Evolutionary conservation across 2,888 invertebrate species (phyloP), one percentile per base, ranked within the genome.

Genomic region (Microplitis manilae): DNA sequence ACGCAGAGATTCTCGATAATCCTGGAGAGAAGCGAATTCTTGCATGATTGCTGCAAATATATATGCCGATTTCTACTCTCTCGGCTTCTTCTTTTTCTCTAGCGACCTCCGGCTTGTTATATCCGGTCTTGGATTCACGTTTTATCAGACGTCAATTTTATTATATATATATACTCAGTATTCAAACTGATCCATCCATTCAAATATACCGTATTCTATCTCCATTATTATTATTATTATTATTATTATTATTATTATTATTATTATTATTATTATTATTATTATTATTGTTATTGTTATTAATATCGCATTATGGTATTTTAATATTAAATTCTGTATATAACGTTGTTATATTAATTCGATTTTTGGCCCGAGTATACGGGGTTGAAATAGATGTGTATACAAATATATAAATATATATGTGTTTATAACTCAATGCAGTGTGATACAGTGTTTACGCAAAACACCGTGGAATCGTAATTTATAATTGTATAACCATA

Each of bases 1-100:
- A 73, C 74, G 70, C 40, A 64, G 70, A 67, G 70, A 77, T 77
- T 60, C 74, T 74, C 67, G 60, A 74, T 74, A 67, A 74, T 77
- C 61, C 67, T 17, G 69, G 69, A 38, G 65, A 74, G 61, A 61
- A 40, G 73, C 38, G 65, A 65, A 77, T 71, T 77, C 68, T 77
- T 68, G 68, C 70, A 71, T 74, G 74, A 77, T 77, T 75, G 71
- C 74, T n/a, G 67, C 65, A 73, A 71, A 77, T 68, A 75, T 61
- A 60, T 50, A 73, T 17, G 65, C 40, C 41, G 8, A 73, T 59
- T 62, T 65, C 17, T 73, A 30, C 62, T 67, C 30, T 65, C n/a
- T 72, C 15, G 40, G 15, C 6, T 30, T 72, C 17, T 59, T 9
- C 13, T 38, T 67, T 67, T 39, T 39, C 38, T 30, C 67, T 20